Conservation (phyloP, 1,140 invertebrate species). For the Thaumetopoea pityocampa region DNA sequence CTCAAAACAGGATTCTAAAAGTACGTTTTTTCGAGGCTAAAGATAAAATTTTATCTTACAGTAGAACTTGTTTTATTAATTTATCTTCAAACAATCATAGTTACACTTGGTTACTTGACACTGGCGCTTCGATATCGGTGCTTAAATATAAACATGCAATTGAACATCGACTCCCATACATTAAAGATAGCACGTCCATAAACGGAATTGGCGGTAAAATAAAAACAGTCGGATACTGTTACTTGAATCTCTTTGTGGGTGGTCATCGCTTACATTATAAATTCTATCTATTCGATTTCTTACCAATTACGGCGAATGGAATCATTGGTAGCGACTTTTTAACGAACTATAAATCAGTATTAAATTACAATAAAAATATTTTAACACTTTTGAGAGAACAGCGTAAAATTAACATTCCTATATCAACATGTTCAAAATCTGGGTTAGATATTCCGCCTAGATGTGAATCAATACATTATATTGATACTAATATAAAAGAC, state of each 20-base stretch:
- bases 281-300: slow-evolving; percentile 24
- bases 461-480: slow-evolving; percentile 22
- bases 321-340: slow-evolving; percentile 31
- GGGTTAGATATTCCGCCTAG: slow-evolving; percentile 13
- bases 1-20: not conserved
- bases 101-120: slow-evolving; percentile 14
- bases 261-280: slow-evolving; percentile 15
- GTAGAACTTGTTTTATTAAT: not conserved
- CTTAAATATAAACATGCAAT: slow-evolving; percentile 20
- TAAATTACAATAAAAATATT: slow-evolving; percentile 15
- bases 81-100: not conserved
- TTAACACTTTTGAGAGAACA: slow-evolving; percentile 15
- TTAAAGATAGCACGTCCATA: slow-evolving; percentile 13
- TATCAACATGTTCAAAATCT: not conserved
- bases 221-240: slow-evolving; percentile 19
- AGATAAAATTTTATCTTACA: slow-evolving; percentile 5
- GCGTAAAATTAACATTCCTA: slow-evolving; percentile 3
- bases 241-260: slow-evolving; percentile 13
- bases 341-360: slow-evolving; percentile 10
- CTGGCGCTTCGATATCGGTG: slow-evolving; percentile 22
- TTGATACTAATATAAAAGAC: slow-evolving; percentile 11
- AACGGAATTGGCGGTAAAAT: slow-evolving; percentile 26
- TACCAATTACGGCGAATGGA: slow-evolving; percentile 20
- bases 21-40: slow-evolving; percentile 21
- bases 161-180: slow-evolving; percentile 19